Base-by-base conservation (phyloP, 2,113 vertebrate species). In the Odobenus rosmarus region DNA sequence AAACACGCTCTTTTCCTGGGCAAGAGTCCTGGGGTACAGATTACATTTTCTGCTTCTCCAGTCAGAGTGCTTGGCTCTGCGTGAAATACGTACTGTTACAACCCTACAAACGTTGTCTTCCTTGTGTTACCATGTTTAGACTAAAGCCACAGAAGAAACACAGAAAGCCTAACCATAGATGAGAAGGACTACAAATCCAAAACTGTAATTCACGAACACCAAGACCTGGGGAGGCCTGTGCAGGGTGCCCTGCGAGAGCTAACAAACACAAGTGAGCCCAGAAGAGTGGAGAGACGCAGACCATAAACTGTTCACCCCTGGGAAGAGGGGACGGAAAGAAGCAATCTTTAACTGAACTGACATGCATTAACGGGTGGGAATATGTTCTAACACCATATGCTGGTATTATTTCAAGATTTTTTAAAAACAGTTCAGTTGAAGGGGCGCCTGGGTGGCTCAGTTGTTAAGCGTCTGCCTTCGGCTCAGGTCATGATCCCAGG, bases 221-320 rank as follows among this genome's bases (percentile, higher is more conserved):
- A 16, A 67, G 69, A 42, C 71, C 42, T 3, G 21, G 19, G 19
- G 46, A 39, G 82, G 46, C 13, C 42, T 19, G 67, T 4, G 33
- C 67, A 1, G 7, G 51, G 42, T 5, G 1, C 57, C 62, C 61
- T 13, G 11, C 13, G 1, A 15, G 28, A 64, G 62, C 62, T 31
- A 15, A 31, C 61, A 31, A 5, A 62, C 62, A 7, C 62, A 14
- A 31, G 62, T 7, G 28, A 28, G 62, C 0, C 51, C 51, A 13
- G 14, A 53, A 67, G 6, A 7, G 62, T 6, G 28, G 28, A 67
- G 28, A 7, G 13, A 14, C 10, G 5, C 4, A 8, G 26, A 9
- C 39, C 0, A 7, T 1, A 3, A 42, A 3, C 11, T 1, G 88
- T 16, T 18, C 9, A 9, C 28, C 39, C 0, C 26, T 12, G 55